Conservation (phyloP, 2,888 invertebrate genomes). For the Acronicta alni region DNA sequence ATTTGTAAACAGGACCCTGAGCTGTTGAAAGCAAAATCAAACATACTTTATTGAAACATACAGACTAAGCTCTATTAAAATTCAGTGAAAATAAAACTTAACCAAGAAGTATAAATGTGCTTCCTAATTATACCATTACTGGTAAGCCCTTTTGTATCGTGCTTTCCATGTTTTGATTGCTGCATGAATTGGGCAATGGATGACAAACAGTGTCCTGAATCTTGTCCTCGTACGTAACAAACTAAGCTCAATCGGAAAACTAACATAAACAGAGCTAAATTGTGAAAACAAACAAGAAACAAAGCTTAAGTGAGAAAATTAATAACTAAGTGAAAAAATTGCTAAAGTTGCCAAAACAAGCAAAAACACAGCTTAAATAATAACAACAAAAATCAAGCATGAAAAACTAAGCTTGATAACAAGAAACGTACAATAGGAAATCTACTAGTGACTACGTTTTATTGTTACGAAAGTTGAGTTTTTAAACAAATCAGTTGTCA, state of each 20-base stretch:
- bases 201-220: neutral
- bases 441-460: neutral
- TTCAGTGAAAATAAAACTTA: neutral
- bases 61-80: neutral
- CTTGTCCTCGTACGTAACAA: neutral
- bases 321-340: too few relatives aligned
- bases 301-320: neutral
- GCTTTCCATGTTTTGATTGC: constrained; percentile 31
- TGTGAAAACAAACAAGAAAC: neutral
- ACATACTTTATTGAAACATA: neutral
- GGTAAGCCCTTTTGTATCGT: constrained; percentile 36
- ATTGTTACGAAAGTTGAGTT: neutral
- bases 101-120: constrained; percentile 17
- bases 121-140: constrained; percentile 27
- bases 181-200: constrained; percentile 15
- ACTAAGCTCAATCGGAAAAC: neutral
- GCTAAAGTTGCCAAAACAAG: neutral
- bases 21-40: neutral
- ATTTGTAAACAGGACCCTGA: too few relatives aligned
- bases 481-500: neutral
- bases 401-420: neutral
- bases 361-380: neutral
- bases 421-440: neutral
- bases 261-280: neutral
- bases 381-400: neutral